phyloP scores from a whole-genome alignment of 2,113 vertebrate species.

The Psittacus erithacus region DNA sequence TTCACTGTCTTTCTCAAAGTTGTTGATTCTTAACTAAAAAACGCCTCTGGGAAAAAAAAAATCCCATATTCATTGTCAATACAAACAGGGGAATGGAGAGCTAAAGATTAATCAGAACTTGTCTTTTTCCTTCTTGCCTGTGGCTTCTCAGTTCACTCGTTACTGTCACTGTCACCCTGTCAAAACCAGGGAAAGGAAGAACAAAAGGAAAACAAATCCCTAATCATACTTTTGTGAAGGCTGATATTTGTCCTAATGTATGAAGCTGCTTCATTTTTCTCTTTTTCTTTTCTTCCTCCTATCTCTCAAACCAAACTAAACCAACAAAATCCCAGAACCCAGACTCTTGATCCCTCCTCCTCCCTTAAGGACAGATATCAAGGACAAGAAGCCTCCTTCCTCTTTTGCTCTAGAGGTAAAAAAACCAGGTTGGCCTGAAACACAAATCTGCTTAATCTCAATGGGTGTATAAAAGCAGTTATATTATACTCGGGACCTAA shows the following conservation, averaged over 20 bases:
- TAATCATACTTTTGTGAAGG: background rate
- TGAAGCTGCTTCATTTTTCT: background rate
- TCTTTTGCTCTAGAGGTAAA: background rate
- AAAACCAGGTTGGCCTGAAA: background rate
- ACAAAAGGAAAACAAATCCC: background rate
- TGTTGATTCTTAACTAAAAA: background rate
- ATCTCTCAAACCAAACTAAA: background rate
- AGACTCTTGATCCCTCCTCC: background rate
- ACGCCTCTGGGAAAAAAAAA: background rate
- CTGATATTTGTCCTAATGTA: background rate
- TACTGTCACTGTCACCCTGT: background rate
- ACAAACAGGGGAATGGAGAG: background rate
- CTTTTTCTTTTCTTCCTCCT: background rate
- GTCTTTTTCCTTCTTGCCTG: background rate
- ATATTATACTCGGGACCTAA: rapidly evolving
- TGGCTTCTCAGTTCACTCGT: background rate
- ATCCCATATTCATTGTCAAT: background rate
- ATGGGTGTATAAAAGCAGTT: background rate
- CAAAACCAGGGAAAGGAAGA: background rate
- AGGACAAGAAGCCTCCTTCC: background rate
- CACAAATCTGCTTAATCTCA: background rate
- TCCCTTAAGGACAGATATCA: background rate
- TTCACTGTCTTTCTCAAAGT: background rate
- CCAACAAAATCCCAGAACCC: background rate
- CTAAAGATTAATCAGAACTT: background rate